Base-by-base conservation (phyloP, 2,888 invertebrate species). In the Buathra laborator region DNA sequence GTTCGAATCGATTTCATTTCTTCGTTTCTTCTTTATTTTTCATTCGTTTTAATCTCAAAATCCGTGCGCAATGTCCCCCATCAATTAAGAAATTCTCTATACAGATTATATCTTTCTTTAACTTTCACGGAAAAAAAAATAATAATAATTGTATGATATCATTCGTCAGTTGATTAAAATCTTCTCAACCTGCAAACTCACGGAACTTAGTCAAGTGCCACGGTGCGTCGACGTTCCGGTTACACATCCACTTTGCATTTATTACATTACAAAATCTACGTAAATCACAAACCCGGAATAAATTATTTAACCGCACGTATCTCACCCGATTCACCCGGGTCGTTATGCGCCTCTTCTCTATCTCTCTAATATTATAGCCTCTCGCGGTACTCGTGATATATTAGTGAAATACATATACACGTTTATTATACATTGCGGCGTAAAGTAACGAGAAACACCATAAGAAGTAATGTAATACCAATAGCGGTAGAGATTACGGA, bases 301-400 rank as follows among this genome's bases (percentile, higher is more conserved):
- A 70, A 78, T 56, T 78, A 78, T 78, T 46, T 48, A 46, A 68
- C 68, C 68, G 68, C 79, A 64, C 71, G 71, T 44, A 71, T 71
- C 56, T 71, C 71, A 64, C 79, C 51, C 12, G 53, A 71, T 56
- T 71, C 43, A 43, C 56, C 43, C 16, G 62, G n/a, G 37, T 67
- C 29, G 48, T 62, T 68, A 43, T 59, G 56, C 32, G 48, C 51
- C 48, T 10, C 64, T 0, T 48, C 46, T 48, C 46, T 12, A 12
- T 48, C 3, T 9, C 37, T 5, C 37, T 9, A 48, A 48, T 12
- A 12, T 48, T 14, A 14, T 44, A 16, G 37, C 9, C 9, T 9
- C 2, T 16, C 12, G 37, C 19, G 4, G 44, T 43, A 14, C 68
- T 48, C 48, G 29, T n/a, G 29, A 29, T 70, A 48, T 29, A 19